Base-by-base conservation (phyloP, 2,113 vertebrate species). In the Lonchura striata region DNA sequence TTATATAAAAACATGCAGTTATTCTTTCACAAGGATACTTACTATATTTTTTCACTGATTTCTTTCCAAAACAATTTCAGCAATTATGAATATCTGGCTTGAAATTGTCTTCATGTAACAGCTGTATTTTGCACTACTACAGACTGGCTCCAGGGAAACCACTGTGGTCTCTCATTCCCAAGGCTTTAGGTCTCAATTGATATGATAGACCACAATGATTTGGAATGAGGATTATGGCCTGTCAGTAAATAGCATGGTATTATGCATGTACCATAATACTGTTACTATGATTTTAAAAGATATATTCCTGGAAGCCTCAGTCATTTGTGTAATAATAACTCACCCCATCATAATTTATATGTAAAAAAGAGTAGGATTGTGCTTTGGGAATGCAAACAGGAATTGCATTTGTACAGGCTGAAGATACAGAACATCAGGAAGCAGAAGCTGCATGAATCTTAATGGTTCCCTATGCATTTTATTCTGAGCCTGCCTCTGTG, bases 201-300 rank as follows among this genome's bases (percentile, higher is more conserved):
- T 90, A 77, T 22, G 75, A 95, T 7, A 91, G 56, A 93, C 83
- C 88, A 91, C 92, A 94, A 96, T 92, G 77, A 92, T 57, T 91
- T 66, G 76, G 57, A 88, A 78, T 90, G 65, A 86, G 85, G 61
- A 91, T 97, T 96, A 95, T 89, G 93, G 93, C 91, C 54, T 89
- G 56, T 92, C 80, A 87, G 75, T 84, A 94, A 94, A 95, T 57
- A 86, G 41, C 42, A 56, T 83, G 56, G 71, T 80, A 91, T 87
- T 94, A 93, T 71, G 9, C 20, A 49, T 59, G 7, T 74, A 74
- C 86, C 71, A 77, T 66, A 94, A 92, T 68, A 49, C 30, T 76
- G 39, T 92, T 86, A 65, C 78, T 47, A 63, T 41, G 59, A 91
- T 65, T 75, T 94, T 92, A 50, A 13, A 94, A 92, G 71, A 88